Evolutionary conservation across 64 coral and sea anemone genomes (phyloP), one percentile per base, ranked within the genome.

Genomic region (Orbicella faveolata): DNA sequence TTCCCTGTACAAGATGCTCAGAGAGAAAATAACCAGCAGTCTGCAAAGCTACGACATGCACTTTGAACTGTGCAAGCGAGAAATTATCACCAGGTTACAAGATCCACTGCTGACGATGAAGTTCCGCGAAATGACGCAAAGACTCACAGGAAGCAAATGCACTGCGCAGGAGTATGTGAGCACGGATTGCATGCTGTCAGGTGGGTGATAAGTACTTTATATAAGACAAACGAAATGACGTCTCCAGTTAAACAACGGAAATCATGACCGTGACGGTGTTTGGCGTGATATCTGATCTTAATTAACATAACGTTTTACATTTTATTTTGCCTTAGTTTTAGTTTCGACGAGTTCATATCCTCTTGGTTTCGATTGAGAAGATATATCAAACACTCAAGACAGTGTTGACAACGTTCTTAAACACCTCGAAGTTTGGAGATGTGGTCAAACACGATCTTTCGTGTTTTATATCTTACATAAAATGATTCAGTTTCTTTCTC

Each of bases 1-100:
- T 57, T 98, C 96, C 0, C 41, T 98, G 62, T 98, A 98, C 93
- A 98, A 98, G 79, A 98, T 98, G 96, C 54, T 98, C 10, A 82
- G 96, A 62, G 93, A 98, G 75, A 95, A 93, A 63, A 94, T 98
- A 4, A 95, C 93, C 21, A 92, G 93, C 23, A 95, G 76, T 54
- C 85, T 98, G 16, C 94, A 94, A 63, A 92, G 93, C 61, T 98
- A 92, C 35, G 78, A 88, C 7, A 90, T 82, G 35, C 96, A 98
- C 78, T 98, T 95, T 76, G 93, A 92, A 77, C 88, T 98, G 26
- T 98, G 96, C 88, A 95, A 88, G 61, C 79, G 93, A 63, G 96
- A 98, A 88, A 93, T 98, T n/a, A 44, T 98, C 1, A 95, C 93
- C 36, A 94, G 96, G 63, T 83, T 98, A 18, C 96, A 98, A 64